phyloP scores from a whole-genome alignment of 2,888 invertebrate genomes.

The Lasioglossum pauxillum region DNA sequence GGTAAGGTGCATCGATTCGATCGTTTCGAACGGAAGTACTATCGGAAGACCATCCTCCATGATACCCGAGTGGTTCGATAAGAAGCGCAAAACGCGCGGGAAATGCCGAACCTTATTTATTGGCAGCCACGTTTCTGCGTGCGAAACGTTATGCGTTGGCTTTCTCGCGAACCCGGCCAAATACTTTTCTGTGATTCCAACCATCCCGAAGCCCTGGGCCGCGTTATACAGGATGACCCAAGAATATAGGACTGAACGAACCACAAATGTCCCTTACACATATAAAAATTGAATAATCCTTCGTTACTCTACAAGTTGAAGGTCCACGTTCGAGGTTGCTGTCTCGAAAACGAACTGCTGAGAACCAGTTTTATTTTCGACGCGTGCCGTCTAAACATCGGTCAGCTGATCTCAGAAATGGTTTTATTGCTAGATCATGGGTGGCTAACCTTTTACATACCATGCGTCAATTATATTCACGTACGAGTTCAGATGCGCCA shows the following conservation, averaged over 20 bases:
- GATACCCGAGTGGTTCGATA: slow-evolving; percentile 52
- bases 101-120: slow-evolving; percentile 81
- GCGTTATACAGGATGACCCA: slow-evolving; percentile 60
- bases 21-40: slow-evolving; percentile 53
- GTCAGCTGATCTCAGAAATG: too few species aligned
- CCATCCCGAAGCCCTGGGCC: slow-evolving; percentile 64
- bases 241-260: background rate
- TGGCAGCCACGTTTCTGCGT: slow-evolving; percentile 68
- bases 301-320: background rate
- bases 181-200: slow-evolving; percentile 76
- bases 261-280: background rate
- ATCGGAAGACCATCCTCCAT: slow-evolving; percentile 37
- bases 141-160: slow-evolving; percentile 55
- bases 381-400: too few species aligned
- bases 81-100: slow-evolving; percentile 67
- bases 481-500: too few species aligned
- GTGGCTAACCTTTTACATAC: too few species aligned
- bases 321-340: background rate
- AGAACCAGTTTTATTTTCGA: too few species aligned
- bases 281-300: background rate
- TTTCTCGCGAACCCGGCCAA: slow-evolving; percentile 60
- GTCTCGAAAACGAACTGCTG: too few species aligned
- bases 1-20: slow-evolving; percentile 59
- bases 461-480: too few species aligned
- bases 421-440: too few species aligned